phyloP scores from a whole-genome alignment of 1,140 invertebrate genomes.

The Drosophila yakuba region DNA sequence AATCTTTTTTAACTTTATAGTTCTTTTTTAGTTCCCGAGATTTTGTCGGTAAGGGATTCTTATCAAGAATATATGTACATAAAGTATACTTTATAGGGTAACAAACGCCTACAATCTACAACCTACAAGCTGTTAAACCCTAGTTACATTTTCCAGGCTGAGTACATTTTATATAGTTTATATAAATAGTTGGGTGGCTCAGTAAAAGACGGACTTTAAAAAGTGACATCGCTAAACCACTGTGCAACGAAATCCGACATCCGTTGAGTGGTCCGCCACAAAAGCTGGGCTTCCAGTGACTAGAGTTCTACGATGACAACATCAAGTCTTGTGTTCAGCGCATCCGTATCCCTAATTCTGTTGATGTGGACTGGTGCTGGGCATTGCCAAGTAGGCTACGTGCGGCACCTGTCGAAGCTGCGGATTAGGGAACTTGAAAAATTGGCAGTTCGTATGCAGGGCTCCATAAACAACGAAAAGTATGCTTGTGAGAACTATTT shows the following conservation, averaged over 20 bases:
- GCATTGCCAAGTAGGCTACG: slow-evolving; percentile 52
- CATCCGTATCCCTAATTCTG: slow-evolving; percentile 17
- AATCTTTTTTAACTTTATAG: too few species aligned
- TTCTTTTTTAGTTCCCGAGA: too few species aligned
- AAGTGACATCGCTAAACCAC: neutral
- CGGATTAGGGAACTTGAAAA: slow-evolving; percentile 66
- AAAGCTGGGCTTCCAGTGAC: slow-evolving; percentile 35
- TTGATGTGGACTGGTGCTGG: slow-evolving; percentile 1
- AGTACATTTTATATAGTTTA: too few species aligned
- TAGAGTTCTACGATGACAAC: neutral
- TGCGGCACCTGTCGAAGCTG: slow-evolving; percentile 61
- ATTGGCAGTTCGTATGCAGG: slow-evolving; percentile 57
- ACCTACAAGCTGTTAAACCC: too few species aligned
- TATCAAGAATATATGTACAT: too few species aligned
- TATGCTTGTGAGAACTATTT: slow-evolving; percentile 77
- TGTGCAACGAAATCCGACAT: slow-evolving; percentile 24
- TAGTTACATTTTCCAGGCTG: too few species aligned
- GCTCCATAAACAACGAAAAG: slow-evolving; percentile 67
- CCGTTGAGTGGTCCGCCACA: slow-evolving; percentile 11
- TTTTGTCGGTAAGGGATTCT: too few species aligned
- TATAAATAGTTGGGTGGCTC: too few species aligned
- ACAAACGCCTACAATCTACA: too few species aligned
- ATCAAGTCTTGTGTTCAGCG: slow-evolving; percentile 7
- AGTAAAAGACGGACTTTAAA: too few species aligned
- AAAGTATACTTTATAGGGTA: too few species aligned